Percentiles rank a stretch among this genome's conserved stretches.
Conservation (phyloP, 2,113 vertebrate genomes). For the Coptodon bakossiorum region DNA sequence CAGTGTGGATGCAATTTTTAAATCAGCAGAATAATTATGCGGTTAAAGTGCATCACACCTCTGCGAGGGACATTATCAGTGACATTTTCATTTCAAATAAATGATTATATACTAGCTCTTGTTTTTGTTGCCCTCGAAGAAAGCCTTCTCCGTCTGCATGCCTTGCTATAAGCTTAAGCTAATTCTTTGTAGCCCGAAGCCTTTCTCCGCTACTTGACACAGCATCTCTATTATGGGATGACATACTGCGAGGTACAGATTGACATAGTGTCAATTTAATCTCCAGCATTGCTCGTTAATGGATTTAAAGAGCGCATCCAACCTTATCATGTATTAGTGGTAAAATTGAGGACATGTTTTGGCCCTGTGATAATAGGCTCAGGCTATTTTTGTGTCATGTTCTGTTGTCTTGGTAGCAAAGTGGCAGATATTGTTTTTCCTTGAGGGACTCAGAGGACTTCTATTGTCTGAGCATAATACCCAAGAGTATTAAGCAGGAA, state of each 20-base stretch:
- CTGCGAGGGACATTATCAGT: slow-evolving; percentile 38
- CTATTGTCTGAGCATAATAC: slow-evolving; percentile 38
- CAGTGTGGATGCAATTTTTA: slow-evolving; percentile 52
- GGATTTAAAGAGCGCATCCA: slow-evolving; percentile 22
- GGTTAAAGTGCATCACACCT: slow-evolving; percentile 42
- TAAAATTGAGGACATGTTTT: slow-evolving; percentile 34
- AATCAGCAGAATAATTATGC: slow-evolving; percentile 57
- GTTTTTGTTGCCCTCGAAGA: slow-evolving; percentile 6
- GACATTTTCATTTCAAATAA: slow-evolving; percentile 55
- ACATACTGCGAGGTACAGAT: slow-evolving; percentile 52
- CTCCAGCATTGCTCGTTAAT: slow-evolving; percentile 22
- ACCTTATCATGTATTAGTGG: slow-evolving; percentile 24
- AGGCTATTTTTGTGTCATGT: slow-evolving; percentile 42
- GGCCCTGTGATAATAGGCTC: slow-evolving; percentile 12
- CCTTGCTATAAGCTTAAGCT: neutral
- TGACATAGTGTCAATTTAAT: slow-evolving; percentile 50
- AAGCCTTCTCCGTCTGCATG: neutral
- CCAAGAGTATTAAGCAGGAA: slow-evolving; percentile 6
- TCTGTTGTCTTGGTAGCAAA: slow-evolving; percentile 57
- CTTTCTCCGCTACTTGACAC: slow-evolving; percentile 27
- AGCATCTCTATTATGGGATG: slow-evolving; percentile 31
- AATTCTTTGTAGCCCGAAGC: slow-evolving; percentile 19
- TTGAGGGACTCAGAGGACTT: slow-evolving; percentile 11
- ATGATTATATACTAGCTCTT: slow-evolving; percentile 29
- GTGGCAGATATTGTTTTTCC: slow-evolving; percentile 43